These are phyloP conservation scores for Teleopsis dalmanni DNA, from an alignment of 1,140 invertebrate species.

Conservation along the genomic window DNA sequence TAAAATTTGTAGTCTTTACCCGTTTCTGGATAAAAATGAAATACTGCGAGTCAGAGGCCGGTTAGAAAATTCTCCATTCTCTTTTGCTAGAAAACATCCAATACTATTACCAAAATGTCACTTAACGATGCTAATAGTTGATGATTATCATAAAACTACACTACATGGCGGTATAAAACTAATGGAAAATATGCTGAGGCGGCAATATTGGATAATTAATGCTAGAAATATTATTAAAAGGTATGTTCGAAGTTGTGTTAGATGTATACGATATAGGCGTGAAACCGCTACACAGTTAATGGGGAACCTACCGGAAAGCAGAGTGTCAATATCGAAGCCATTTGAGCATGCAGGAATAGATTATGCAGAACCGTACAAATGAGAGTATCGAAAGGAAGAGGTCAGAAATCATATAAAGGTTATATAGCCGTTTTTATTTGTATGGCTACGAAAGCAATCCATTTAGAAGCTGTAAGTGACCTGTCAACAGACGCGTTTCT, in stretches of 20 bases:
- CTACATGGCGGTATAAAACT: conserved; percentile 25
- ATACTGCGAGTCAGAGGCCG: conserved; percentile 24
- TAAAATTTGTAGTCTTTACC: conserved; percentile 7
- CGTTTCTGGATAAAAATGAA: conserved; percentile 15
- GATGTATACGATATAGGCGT: no score
- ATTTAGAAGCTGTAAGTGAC: conserved; percentile 39
- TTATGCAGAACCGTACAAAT: not conserved
- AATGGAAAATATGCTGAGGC: no score
- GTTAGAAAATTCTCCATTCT: conserved; percentile 10
- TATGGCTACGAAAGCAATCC: conserved; percentile 33
- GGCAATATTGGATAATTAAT: no score
- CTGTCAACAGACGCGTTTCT: conserved; percentile 31
- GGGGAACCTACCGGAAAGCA: not conserved
- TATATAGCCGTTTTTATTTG: conserved; percentile 26
- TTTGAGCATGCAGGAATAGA: not conserved
- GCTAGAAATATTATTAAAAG: no score
- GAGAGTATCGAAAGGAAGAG: not conserved
- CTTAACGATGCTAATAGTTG: conserved; percentile 20
- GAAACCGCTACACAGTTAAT: not conserved
- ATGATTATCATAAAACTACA: conserved; percentile 16
- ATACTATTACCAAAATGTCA: conserved; percentile 13
- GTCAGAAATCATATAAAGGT: conserved; percentile 13
- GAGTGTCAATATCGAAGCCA: not conserved
- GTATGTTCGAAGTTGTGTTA: no score
- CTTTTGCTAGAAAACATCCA: conserved; percentile 13